phyloP scores from a whole-genome alignment of 2,797 vertebrate species.

The Centropyge bicolor region DNA sequence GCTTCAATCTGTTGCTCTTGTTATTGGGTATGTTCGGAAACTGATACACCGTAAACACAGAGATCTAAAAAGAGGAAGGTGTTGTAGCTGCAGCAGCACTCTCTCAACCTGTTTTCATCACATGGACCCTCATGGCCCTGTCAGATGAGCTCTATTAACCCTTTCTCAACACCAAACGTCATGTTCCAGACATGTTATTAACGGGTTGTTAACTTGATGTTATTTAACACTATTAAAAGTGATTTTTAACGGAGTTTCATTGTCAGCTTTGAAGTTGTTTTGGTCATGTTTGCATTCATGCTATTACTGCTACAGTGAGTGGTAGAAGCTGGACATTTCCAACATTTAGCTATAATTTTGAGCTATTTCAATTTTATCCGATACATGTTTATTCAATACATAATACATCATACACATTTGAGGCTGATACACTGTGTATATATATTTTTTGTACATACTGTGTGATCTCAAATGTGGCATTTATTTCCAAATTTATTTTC shows the following conservation, averaged over 20 bases:
- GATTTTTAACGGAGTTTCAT: background rate
- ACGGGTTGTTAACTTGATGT: background rate
- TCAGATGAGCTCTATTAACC: background rate
- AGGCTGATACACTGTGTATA: too few species aligned
- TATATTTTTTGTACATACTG: too few species aligned
- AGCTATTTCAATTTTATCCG: background rate
- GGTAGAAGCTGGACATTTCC: background rate
- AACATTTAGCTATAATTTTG: background rate
- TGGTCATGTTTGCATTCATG: background rate
- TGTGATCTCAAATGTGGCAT: too few species aligned
- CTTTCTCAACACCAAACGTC: background rate
- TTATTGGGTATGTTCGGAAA: conserved; percentile 32
- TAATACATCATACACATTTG: too few species aligned
- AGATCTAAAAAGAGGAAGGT: background rate
- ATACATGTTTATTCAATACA: background rate
- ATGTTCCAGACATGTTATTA: background rate
- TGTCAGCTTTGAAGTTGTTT: background rate
- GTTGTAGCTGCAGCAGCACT: background rate
- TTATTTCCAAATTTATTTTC: too few species aligned
- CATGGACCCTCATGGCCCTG: background rate
- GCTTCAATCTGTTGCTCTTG: conserved; percentile 47
- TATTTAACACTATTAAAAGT: background rate
- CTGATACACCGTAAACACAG: conserved; percentile 3
- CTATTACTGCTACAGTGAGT: background rate
- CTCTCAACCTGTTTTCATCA: conserved; percentile 4